Base-by-base conservation (phyloP, 2,113 vertebrate genomes). In the Asarcornis scutulata region DNA sequence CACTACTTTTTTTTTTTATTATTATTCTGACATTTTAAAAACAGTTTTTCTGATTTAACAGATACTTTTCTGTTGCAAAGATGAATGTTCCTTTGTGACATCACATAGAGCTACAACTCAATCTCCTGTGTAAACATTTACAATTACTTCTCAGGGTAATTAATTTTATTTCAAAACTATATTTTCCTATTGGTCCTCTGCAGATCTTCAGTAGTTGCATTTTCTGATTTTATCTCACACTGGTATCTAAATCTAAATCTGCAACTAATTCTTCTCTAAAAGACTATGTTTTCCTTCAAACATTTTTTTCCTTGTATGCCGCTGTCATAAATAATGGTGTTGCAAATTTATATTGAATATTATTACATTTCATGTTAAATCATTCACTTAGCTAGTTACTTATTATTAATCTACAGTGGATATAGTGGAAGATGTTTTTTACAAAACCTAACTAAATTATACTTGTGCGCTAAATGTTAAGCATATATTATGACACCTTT, bases 231-330 rank as follows among this genome's bases (percentile, higher is more conserved):
- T 59, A 25, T 34, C 7, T 76, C 11, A 42, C 8, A 8, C 3
- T 31, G 11, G 13, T 67, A 31, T n/a, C 12, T 48, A 69, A 83
- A 74, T 55, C 16, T 50, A 22, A 44, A 60, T 46, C 20, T 75
- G 18, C 46, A 79, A 18, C 9, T 38, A 7, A 68, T 68, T 76
- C 14, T 13, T 72, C 40, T 9, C 6, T 76, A 15, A 17, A 83
- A 40, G 40, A 40, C 40, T 38, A 4, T 29, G 83, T 84, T 79
- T 13, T 69, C 34, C 68, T 73, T 86, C 60, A 56, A 11, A 52
- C 5, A 4, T 1, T 20, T 72, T 55, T 78, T 77, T 29, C 15
- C 18, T 73, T 76, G 6, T 27, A 68, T 0, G 0, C 42, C 8
- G 1, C 7, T 67, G 8, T 10, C 34, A 52, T 18, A 17, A 81